These are phyloP conservation scores for Phataginus tetradactyla DNA, from an alignment of 2,797 vertebrate species.

Conservation along the genomic window DNA sequence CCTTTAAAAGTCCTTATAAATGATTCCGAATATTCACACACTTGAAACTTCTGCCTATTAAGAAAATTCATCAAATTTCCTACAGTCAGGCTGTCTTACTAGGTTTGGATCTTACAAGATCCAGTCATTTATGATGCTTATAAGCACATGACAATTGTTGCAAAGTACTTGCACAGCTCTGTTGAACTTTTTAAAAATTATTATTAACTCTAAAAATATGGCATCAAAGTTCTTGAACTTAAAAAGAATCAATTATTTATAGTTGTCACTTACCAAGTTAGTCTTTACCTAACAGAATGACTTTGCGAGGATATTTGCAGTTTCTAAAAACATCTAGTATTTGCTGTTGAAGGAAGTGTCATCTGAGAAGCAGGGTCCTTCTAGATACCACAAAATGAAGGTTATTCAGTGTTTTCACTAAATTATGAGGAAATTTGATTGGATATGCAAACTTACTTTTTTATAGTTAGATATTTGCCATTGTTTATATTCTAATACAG, in stretches of 20 bases:
- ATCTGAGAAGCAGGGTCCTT: background rate
- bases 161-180: background rate
- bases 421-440: background rate
- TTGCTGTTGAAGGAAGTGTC: background rate
- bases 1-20: conserved; percentile 24
- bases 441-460: background rate
- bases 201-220: conserved; percentile 22
- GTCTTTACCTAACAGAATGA: background rate
- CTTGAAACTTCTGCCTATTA: conserved; percentile 22
- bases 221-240: background rate
- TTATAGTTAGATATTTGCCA: background rate
- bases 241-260: background rate
- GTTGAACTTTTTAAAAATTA: conserved; percentile 1
- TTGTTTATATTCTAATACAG: background rate
- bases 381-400: background rate
- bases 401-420: background rate
- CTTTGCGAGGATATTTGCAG: background rate
- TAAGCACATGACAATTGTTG: background rate
- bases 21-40: conserved; percentile 18
- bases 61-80: background rate
- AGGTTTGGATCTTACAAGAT: conserved; percentile 1
- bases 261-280: background rate
- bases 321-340: background rate
- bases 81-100: background rate
- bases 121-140: background rate